Evolutionary conservation across 2,797 vertebrate genomes (phyloP), one percentile per base, ranked within the genome.

Genomic region (Diplodus sargus): DNA sequence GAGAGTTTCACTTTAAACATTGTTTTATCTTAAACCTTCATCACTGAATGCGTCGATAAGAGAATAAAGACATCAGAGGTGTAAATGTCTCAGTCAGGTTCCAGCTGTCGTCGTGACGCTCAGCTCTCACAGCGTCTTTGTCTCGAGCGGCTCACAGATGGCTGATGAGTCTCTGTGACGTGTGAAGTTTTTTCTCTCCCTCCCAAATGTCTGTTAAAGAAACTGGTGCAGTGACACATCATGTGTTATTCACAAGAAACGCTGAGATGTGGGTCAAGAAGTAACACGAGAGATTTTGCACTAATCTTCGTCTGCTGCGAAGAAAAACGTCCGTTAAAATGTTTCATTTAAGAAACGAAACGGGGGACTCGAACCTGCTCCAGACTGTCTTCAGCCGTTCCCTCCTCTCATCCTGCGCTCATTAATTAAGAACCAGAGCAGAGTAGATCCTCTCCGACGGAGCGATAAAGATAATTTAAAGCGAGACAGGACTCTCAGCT

Each of bases 221-320:
- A 62, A 39, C 12, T 20, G 45, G 25, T 34, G 62, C 66, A 11
- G 45, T 39, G 63, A 80, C 53, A 73, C 64, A 28, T 74, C 34
- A 14, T 60, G 70, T 34, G 49, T 81, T 74, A 60, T 73, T 76
- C 73, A 76, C 16, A 5, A 74, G 34, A 54, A 74, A 49, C 23
- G 3, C 22, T 1, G 49, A 23, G 45, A 81, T 25, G 49, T 28
- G 57, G 65, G 76, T 70, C 56, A 66, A 15, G 23, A 68, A 34
- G 7, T 34, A 34, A 34, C 5, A 34, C 30, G 30, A 6, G 30
- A 34, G 7, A 14, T 22, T 10, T 1, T 25, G 65, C 5, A 56
- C 23, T n/a, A 54, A 48, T 78, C 57, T 39, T 58, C 30, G 2
- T 22, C 13, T 34, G 22, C 68, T 39, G 54, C 15, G 17, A 53